phyloP scores from a whole-genome alignment of 2,797 vertebrate species.

The Gadopsis bispinosus region DNA sequence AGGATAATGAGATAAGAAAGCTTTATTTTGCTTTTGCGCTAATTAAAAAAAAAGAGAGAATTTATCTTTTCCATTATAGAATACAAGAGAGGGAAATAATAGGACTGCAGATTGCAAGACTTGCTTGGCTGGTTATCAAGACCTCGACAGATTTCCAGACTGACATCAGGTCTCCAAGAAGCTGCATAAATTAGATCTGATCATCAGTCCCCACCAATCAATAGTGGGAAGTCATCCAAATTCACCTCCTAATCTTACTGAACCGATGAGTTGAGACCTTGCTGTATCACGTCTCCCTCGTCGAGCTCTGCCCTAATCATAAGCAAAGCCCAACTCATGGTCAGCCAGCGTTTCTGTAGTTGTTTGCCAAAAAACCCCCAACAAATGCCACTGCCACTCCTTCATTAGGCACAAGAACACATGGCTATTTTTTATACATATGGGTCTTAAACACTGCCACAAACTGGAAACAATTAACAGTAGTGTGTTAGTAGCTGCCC shows the following conservation, averaged over 20 bases:
- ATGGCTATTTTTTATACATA: constrained; percentile 82
- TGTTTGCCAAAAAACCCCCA: constrained; percentile 69
- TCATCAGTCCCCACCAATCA: constrained; percentile 75
- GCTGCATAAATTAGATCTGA: constrained; percentile 79
- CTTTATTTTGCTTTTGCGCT: constrained; percentile 75
- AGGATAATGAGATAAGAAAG: constrained; percentile 79
- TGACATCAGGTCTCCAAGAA: constrained; percentile 67
- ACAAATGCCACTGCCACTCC: constrained; percentile 75
- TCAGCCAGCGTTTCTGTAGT: constrained; percentile 60
- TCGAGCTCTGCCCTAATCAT: constrained; percentile 58
- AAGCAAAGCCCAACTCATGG: constrained; percentile 53
- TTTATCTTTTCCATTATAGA: constrained; percentile 78
- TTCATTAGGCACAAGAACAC: constrained; percentile 72
- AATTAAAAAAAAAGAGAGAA: constrained; percentile 81
- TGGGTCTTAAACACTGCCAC: constrained; percentile 88
- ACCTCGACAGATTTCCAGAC: constrained; percentile 70
- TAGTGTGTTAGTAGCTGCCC: constrained; percentile 87
- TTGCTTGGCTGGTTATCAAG: constrained; percentile 78
- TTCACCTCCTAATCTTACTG: constrained; percentile 72
- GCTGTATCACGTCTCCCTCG: constrained; percentile 58
- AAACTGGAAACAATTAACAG: constrained; percentile 90
- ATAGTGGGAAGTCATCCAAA: constrained; percentile 76
- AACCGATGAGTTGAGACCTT: constrained; percentile 75
- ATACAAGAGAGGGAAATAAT: constrained; percentile 69
- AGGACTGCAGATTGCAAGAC: constrained; percentile 66